These are phyloP conservation scores for Numenius arquata DNA, from an alignment of 2,113 vertebrate species.

Conservation along the genomic window DNA sequence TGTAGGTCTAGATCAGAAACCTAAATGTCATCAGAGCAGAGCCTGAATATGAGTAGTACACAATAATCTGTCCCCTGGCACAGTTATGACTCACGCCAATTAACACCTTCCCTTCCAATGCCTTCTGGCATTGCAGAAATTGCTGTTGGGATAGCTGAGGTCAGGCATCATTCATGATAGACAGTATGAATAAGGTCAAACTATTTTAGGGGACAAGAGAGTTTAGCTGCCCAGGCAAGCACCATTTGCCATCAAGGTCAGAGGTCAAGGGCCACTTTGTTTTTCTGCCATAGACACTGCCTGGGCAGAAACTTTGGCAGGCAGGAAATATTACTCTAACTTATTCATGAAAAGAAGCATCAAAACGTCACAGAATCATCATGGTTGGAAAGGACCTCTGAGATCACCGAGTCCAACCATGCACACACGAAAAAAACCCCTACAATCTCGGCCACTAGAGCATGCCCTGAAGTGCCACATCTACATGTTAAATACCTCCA, in stretches of 20 bases:
- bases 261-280: background rate
- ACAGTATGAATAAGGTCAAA: background rate
- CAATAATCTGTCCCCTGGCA: background rate
- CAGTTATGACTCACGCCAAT: rapidly evolving
- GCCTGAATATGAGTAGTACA: background rate
- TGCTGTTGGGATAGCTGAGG: background rate
- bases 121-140: background rate
- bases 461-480: too few relatives aligned
- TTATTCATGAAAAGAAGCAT: background rate
- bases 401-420: too few relatives aligned
- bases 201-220: rapidly evolving
- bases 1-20: background rate
- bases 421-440: too few relatives aligned
- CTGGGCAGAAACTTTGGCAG: background rate
- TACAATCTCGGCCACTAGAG: too few relatives aligned
- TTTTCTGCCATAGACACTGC: background rate
- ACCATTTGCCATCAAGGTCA: background rate
- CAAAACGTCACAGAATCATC: background rate
- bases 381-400: too few relatives aligned
- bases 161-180: background rate
- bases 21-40: background rate
- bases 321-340: background rate
- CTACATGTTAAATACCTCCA: too few relatives aligned
- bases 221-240: background rate
- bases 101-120: background rate